phyloP scores from a whole-genome alignment of 2,113 vertebrate genomes.

The Lontra canadensis region DNA sequence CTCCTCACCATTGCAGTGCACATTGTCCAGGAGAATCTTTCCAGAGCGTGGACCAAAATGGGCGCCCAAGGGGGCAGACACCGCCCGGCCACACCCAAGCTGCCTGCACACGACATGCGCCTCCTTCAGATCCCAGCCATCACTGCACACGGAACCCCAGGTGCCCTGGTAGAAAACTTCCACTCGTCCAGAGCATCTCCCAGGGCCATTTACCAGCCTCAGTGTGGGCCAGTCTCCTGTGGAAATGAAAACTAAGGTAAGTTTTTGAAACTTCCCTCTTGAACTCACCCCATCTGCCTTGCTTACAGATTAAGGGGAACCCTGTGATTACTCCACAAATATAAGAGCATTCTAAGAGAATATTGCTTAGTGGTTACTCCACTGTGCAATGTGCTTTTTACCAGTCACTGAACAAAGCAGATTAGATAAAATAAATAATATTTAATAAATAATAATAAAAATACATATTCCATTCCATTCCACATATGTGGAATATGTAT shows the following conservation, averaged over 20 bases:
- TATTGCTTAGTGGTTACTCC: background rate
- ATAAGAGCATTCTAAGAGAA: too few relatives aligned
- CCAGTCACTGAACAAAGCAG: background rate
- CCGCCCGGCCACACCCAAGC: conserved; percentile 35
- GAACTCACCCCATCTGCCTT: background rate
- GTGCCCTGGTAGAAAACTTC: conserved; percentile 63
- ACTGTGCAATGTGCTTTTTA: background rate
- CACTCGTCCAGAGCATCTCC: conserved; percentile 75
- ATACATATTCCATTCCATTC: too few relatives aligned
- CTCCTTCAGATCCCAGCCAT: conserved; percentile 64
- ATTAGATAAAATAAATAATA: background rate
- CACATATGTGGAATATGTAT: background rate
- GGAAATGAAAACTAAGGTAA: background rate
- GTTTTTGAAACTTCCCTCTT: background rate
- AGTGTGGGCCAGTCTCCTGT: background rate
- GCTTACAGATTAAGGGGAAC: background rate
- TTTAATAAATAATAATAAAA: too few relatives aligned
- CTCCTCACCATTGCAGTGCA: conserved; percentile 64
- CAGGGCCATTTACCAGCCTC: background rate
- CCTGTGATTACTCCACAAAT: background rate
- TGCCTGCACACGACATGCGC: conserved; percentile 50
- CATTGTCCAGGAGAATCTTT: conserved; percentile 70
- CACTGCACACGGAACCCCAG: conserved; percentile 58
- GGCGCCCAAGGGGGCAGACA: background rate
- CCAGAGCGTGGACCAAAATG: conserved; percentile 60